A percentile compares a stretch with the other conserved stretches of the same genome.
Conservation (phyloP, 2,113 vertebrate species). For the Phodopus roborovskii region DNA sequence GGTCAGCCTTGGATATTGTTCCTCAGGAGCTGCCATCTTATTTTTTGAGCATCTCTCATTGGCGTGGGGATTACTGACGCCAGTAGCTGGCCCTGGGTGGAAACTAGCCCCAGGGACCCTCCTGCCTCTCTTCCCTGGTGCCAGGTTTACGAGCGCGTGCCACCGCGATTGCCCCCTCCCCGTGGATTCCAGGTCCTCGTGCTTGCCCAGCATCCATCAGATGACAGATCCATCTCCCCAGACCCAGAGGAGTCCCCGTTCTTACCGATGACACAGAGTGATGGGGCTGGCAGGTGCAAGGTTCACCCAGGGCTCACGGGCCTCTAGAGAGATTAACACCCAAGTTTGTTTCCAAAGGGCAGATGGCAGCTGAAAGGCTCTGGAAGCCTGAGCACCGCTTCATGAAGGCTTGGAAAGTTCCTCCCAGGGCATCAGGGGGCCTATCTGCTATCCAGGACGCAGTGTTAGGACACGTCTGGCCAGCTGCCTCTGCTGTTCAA, state of each 20-base stretch:
- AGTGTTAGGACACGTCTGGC: no score
- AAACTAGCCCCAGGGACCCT: neutral
- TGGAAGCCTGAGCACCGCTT: neutral
- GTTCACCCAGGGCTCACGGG: neutral
- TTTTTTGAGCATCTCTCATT: neutral
- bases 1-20: neutral
- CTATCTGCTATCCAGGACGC: neutral
- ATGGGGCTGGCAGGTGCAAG: neutral
- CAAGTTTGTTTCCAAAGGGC: neutral
- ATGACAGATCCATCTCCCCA: neutral
- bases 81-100: neutral
- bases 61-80: neutral
- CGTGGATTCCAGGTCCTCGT: neutral
- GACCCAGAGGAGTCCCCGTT: neutral
- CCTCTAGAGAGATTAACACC: neutral
- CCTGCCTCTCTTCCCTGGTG: neutral
- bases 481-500: neutral
- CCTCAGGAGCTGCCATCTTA: neutral
- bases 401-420: neutral
- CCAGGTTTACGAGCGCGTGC: neutral
- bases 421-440: neutral
- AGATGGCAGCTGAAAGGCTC: neutral
- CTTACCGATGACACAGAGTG: neutral
- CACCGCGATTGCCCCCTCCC: neutral
- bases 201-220: neutral